Conservation (phyloP, 2,797 vertebrate genomes). For the Microctenopoma stevenorrisi region DNA sequence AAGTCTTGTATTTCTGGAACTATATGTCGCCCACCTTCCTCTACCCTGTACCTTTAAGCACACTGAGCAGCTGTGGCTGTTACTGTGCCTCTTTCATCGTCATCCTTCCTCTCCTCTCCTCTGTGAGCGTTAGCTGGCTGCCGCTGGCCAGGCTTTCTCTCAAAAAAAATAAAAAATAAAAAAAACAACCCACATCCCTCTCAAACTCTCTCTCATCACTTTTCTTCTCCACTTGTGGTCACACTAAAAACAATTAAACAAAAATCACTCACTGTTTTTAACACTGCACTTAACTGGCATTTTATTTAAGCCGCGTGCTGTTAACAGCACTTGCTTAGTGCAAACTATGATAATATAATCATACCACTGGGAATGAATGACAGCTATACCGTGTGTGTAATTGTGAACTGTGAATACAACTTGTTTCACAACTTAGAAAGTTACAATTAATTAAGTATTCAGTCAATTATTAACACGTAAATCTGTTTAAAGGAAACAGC, state of each 20-base stretch:
- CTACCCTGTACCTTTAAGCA: constrained; percentile 42
- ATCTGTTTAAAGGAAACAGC: neutral
- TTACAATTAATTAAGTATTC: neutral
- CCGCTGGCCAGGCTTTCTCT: constrained; percentile 14
- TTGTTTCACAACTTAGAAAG: neutral
- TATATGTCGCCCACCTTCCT: constrained; percentile 50
- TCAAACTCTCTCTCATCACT: constrained; percentile 28
- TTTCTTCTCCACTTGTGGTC: neutral
- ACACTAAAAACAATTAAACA: neutral
- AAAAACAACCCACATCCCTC: constrained; percentile 1
- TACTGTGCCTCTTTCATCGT: constrained; percentile 33
- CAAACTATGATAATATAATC: neutral
- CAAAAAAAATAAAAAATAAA: neutral
- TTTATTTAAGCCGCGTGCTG: constrained; percentile 5
- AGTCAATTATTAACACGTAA: neutral
- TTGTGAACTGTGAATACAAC: neutral
- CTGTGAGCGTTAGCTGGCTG: constrained; percentile 2
- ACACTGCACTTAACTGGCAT: constrained; percentile 3
- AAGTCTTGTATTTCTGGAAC: constrained; percentile 58
- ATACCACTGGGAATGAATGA: no score
- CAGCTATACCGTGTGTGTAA: neutral
- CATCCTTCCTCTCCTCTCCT: constrained; percentile 17
- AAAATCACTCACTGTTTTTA: neutral
- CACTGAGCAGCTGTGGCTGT: constrained; percentile 47
- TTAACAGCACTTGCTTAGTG: constrained; percentile 9